Evolutionary conservation across 2,113 vertebrate species (phyloP).

Genomic region (Syngnathoides biaculeatus): DNA sequence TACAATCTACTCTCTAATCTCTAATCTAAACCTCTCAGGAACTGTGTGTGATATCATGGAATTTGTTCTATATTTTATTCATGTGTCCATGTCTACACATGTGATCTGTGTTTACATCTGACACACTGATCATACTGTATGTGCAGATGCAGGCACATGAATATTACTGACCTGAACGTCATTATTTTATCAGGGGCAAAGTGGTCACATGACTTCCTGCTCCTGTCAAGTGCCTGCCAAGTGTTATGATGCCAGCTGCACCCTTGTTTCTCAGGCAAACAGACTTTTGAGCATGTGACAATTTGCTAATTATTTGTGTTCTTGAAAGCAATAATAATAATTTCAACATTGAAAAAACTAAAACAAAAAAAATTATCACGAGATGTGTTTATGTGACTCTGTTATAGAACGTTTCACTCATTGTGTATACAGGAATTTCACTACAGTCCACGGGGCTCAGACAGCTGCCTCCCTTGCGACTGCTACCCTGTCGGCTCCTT

Average conservation of each 20-base stretch:
- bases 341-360: neutral
- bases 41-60: neutral
- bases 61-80: neutral
- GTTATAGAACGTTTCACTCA: neutral
- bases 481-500: slow-evolving; percentile 96
- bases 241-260: neutral
- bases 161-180: neutral
- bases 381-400: too few species aligned
- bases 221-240: neutral
- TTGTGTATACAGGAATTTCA: slow-evolving; percentile 85
- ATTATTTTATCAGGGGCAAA: neutral
- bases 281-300: neutral
- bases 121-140: neutral
- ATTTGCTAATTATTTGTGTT: neutral
- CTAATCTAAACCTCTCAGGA: neutral
- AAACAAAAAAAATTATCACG: neutral
- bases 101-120: neutral
- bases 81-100: neutral
- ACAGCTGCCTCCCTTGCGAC: slow-evolving; percentile 91
- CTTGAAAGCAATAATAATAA: neutral
- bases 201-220: neutral
- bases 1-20: slow-evolving; percentile 36
- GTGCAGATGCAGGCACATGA: neutral
- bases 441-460: slow-evolving; percentile 81
- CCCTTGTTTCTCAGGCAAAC: neutral